Evolutionary conservation across 2,888 invertebrate species (phyloP).

Genomic region (Calliopum simillimum): DNA sequence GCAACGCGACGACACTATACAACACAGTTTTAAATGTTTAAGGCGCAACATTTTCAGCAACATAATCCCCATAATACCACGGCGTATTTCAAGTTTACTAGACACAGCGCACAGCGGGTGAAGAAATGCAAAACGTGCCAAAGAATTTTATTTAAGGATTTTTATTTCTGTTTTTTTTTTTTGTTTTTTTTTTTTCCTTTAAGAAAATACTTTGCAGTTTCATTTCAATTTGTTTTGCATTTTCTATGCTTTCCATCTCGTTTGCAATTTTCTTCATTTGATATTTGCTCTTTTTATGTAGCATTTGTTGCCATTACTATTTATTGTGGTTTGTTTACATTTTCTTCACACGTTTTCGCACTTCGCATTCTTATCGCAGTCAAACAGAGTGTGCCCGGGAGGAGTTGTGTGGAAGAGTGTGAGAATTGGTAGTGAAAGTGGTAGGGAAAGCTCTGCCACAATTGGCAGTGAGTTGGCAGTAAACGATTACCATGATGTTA

Average conservation of each 20-base stretch:
- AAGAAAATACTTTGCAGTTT: conserved; percentile 32
- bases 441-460: too few relatives aligned
- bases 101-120: conserved; percentile 16
- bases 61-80: conserved; percentile 36
- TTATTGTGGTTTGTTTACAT: conserved; percentile 35
- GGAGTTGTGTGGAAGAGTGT: too few relatives aligned
- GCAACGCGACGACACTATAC: too few relatives aligned
- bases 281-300: conserved; percentile 30
- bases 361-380: conserved; percentile 20
- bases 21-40: conserved; percentile 20
- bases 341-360: conserved; percentile 31
- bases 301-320: conserved; percentile 25
- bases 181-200: not conserved
- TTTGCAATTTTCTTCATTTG: conserved; percentile 3
- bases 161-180: conserved; percentile 19
- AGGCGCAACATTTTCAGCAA: not conserved
- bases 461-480: too few relatives aligned
- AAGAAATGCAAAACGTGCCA: conserved; percentile 39
- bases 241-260: conserved; percentile 20
- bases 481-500: too few relatives aligned
- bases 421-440: too few relatives aligned
- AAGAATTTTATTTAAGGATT: conserved; percentile 40
- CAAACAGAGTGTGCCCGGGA: too few relatives aligned
- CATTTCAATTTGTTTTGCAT: conserved; percentile 39
- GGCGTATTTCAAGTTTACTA: not conserved